These are phyloP conservation scores for Poeciliopsis retropinna DNA, from an alignment of 2,113 vertebrate genomes.

Conservation along the genomic window DNA sequence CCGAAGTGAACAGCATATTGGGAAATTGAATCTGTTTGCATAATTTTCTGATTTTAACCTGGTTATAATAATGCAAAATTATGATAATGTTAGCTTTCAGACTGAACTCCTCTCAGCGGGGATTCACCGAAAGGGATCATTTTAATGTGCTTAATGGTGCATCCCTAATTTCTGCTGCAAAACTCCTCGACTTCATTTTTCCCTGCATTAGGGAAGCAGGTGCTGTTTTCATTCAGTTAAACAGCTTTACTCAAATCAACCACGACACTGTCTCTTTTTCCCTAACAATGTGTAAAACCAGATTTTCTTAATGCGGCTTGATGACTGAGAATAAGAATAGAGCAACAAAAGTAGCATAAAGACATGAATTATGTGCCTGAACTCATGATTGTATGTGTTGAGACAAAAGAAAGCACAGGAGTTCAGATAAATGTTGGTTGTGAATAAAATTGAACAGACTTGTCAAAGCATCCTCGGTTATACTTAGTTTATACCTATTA, in stretches of 20 bases:
- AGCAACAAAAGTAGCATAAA: too few species aligned
- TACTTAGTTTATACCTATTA: too few species aligned
- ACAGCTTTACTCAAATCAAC: constrained; percentile 1
- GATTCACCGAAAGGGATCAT: constrained; percentile 14
- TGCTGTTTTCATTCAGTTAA: constrained; percentile 10
- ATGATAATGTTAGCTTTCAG: constrained; percentile 14
- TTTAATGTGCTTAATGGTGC: constrained; percentile 16
- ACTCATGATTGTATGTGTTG: too few species aligned
- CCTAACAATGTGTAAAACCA: neutral
- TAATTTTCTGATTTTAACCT: neutral
- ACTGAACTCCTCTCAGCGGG: neutral
- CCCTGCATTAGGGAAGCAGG: constrained; percentile 4
- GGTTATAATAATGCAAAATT: neutral
- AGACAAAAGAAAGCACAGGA: too few species aligned
- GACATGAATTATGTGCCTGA: too few species aligned
- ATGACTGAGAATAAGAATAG: too few species aligned
- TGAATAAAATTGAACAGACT: too few species aligned
- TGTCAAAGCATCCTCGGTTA: too few species aligned
- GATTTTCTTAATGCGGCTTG: neutral
- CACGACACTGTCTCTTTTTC: neutral
- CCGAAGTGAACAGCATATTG: neutral
- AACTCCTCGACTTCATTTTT: constrained; percentile 15
- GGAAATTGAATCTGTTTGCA: neutral
- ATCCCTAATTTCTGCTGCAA: constrained; percentile 26
- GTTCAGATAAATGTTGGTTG: too few species aligned